Evolutionary conservation across 2,797 vertebrate species (phyloP).

Genomic region (Molossus alvarezi): DNA sequence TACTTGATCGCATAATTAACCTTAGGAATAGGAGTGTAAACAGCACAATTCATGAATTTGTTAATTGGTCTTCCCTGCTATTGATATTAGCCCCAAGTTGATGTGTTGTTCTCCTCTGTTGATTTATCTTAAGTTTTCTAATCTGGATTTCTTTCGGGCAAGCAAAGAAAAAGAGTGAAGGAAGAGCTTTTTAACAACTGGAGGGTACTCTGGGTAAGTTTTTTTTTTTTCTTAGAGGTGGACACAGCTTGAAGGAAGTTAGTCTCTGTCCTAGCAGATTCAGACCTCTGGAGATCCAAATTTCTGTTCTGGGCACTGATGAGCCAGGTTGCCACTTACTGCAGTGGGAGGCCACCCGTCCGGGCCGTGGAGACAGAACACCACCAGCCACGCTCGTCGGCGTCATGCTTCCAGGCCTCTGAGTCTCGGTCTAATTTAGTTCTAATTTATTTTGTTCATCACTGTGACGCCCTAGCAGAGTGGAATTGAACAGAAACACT

Average conservation of each 20-base stretch:
- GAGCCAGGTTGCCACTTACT: neutral
- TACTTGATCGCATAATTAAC: slow-evolving; percentile 85
- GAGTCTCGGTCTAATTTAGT: slow-evolving; percentile 77
- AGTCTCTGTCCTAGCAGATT: neutral
- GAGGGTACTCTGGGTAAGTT: neutral
- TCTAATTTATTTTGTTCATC: slow-evolving; percentile 80
- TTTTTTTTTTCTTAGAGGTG: neutral
- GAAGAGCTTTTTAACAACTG: neutral
- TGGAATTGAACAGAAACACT: slow-evolving; percentile 58
- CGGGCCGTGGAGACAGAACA: slow-evolving; percentile 47
- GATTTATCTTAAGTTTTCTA: slow-evolving; percentile 75
- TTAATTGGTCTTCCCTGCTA: slow-evolving; percentile 80
- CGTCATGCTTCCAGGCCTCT: slow-evolving; percentile 69
- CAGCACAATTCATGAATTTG: slow-evolving; percentile 83
- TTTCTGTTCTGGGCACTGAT: neutral
- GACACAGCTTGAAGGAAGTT: neutral
- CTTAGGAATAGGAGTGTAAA: slow-evolving; percentile 83
- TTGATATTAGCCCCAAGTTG: slow-evolving; percentile 77
- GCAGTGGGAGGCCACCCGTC: slow-evolving; percentile 10
- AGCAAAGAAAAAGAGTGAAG: slow-evolving; percentile 31
- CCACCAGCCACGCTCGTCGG: neutral
- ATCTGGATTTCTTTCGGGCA: slow-evolving; percentile 68
- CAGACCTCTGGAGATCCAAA: neutral
- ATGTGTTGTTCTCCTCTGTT: slow-evolving; percentile 75
- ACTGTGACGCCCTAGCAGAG: slow-evolving; percentile 68